Percentiles rank a stretch among this genome's conserved stretches.
Evolutionary conservation across 2,888 invertebrate genomes (phyloP).

Genomic region (Nasonovia ribisnigri): DNA sequence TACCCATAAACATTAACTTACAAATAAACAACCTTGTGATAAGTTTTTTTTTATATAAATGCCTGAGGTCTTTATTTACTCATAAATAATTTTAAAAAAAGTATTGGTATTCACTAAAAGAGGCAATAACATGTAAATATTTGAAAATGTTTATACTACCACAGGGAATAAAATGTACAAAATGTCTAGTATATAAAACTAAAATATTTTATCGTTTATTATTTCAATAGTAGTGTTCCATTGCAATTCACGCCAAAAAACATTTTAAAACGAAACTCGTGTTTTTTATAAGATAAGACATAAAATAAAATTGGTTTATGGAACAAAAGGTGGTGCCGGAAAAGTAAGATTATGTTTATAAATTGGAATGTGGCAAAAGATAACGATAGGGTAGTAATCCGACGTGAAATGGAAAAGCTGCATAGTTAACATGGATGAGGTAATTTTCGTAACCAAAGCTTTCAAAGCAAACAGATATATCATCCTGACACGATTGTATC

Average conservation of each 20-base stretch:
- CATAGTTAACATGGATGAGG: slow-evolving; percentile 27
- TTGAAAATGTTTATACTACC: not conserved
- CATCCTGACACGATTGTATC: not conserved
- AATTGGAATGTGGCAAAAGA: slow-evolving; percentile 24
- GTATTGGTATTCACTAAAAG: not conserved
- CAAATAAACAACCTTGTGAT: not conserved
- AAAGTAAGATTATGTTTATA: slow-evolving; percentile 28
- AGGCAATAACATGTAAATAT: not conserved
- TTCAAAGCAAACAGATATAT: slow-evolving; percentile 37
- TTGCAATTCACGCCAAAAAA: slow-evolving; percentile 11
- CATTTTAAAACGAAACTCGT: not conserved
- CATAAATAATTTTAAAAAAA: not conserved
- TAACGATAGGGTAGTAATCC: slow-evolving; percentile 30
- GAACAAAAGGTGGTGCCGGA: slow-evolving; percentile 8
- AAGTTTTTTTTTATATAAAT: not conserved
- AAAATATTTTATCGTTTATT: slow-evolving; percentile 1
- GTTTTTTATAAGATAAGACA: not conserved
- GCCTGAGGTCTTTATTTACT: not conserved
- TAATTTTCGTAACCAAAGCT: slow-evolving; percentile 15
- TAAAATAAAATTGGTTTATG: not conserved
- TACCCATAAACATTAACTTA: not conserved
- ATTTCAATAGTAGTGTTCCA: not conserved
- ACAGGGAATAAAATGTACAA: not conserved
- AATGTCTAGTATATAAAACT: not conserved
- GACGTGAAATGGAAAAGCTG: slow-evolving; percentile 52